Evolutionary conservation across 2,888 invertebrate species (phyloP).

Genomic region (Amiota mariae): DNA sequence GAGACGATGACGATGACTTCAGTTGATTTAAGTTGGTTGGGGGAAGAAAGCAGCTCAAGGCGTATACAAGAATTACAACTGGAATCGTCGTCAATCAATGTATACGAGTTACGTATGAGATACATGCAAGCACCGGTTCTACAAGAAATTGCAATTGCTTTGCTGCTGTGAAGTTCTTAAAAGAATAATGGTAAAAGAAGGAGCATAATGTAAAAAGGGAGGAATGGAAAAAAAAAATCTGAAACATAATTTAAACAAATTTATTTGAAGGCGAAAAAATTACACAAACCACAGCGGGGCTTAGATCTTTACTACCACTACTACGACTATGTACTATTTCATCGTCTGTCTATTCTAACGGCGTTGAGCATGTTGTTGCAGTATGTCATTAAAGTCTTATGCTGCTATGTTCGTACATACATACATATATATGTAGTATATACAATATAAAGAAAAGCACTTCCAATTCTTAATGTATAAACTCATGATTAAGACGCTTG

Average conservation of each 20-base stretch:
- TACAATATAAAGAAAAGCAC: too few relatives aligned
- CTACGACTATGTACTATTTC: not conserved
- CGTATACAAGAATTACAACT: constrained; percentile 17
- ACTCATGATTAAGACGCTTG: too few relatives aligned
- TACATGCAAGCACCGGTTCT: constrained; percentile 14
- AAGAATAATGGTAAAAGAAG: not conserved
- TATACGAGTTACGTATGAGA: not conserved
- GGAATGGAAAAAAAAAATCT: not conserved
- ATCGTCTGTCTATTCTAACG: not conserved
- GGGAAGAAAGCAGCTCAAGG: not conserved
- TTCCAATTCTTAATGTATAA: too few relatives aligned
- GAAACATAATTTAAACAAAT: constrained; percentile 60
- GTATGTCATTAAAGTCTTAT: too few relatives aligned
- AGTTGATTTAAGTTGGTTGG: not conserved
- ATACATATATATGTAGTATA: too few relatives aligned
- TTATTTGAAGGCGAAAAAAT: constrained; percentile 60
- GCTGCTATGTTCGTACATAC: too few relatives aligned
- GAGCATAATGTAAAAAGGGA: too few relatives aligned
- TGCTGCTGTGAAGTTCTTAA: not conserved
- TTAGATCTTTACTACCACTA: constrained; percentile 41
- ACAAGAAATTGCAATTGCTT: not conserved
- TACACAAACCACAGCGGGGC: too few relatives aligned
- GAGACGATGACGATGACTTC: not conserved
- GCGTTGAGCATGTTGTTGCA: not conserved
- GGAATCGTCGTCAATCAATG: constrained; percentile 24